Evolutionary conservation across 2,113 vertebrate genomes (phyloP), one percentile per base, ranked within the genome.

Genomic region (Oreotrochilus melanogaster): DNA sequence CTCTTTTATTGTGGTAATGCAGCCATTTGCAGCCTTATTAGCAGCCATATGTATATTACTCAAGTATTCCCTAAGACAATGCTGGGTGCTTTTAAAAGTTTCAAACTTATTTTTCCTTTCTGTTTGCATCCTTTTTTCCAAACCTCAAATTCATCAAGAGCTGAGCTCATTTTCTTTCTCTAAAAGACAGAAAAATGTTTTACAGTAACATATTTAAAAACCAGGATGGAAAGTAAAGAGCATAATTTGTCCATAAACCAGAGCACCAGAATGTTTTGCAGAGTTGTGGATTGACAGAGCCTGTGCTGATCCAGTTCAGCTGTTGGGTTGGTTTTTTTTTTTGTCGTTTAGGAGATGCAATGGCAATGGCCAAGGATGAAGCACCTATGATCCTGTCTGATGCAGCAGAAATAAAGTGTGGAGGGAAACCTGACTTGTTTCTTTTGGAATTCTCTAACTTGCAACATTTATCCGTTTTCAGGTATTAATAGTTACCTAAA

Each of bases 11-110:
- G 61, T 65, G 84, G 24, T 11, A 92, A 43, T 67, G 35, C 53
- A 95, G 73, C 45, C 73, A 89, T 91, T 95, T 92, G 75, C 28
- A 85, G 48, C 39, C 45, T 93, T 81, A 78, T 86, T 67, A 92
- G 61, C 57, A 95, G 48, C 57, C 42, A 53, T 30, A 39, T 13
- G 25, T 66, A 61, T 69, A 81, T 71, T 93, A 43, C 48, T 71
- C 15, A 61, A 60, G 42, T 56, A 64, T 61, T 66, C 45, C 24
- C 35, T 85, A 5, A 70, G 70, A 76, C 35, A 78, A 23, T 45
- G 23, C 24, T 81, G 45, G 17, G 14, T 81, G 28, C 71, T 95
- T 86, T 79, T 58, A 89, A 93, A 65, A 9, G 13, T 93, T 94
- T 75, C 30, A 61, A 57, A 81, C 14, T 51, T 51, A 11, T 17